A percentile compares a stretch with the other conserved stretches of the same genome.
These are phyloP conservation scores for Triplophysa siluroides DNA, from an alignment of 2,113 vertebrate species.

Conservation along the genomic window DNA sequence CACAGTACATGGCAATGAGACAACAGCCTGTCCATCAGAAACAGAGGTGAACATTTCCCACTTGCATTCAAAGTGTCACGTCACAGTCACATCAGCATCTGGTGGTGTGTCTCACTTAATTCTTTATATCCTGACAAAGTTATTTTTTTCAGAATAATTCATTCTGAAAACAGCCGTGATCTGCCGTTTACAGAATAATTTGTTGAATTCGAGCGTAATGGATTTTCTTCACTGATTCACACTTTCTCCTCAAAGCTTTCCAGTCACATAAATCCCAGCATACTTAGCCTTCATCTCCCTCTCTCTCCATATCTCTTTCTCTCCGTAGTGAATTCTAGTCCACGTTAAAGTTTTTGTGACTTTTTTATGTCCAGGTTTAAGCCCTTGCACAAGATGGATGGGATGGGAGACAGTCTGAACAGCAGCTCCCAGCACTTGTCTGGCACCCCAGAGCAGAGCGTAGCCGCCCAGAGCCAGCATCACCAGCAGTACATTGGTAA, in stretches of 20 bases:
- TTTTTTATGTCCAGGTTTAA: conserved; percentile 78
- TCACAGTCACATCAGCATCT: background rate
- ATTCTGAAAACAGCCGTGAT: no score
- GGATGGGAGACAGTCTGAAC: conserved; percentile 79
- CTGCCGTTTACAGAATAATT: no score
- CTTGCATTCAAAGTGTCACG: background rate
- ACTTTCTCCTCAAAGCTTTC: background rate
- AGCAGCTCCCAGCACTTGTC: conserved; percentile 78
- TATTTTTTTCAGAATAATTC: background rate
- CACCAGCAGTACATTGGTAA: conserved; percentile 98
- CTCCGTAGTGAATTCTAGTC: conserved; percentile 15
- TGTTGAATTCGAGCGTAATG: background rate
- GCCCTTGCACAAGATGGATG: conserved; percentile 90
- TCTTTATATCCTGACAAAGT: background rate
- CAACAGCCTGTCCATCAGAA: conserved; percentile 96
- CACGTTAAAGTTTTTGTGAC: conserved; percentile 7
- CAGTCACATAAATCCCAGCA: background rate
- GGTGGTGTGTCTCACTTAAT: background rate
- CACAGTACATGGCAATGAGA: conserved; percentile 97
- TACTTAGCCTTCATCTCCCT: background rate
- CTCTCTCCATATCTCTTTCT: background rate
- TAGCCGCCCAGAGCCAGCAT: conserved; percentile 91
- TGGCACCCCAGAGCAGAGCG: conserved; percentile 85
- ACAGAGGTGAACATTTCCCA: conserved; percentile 80
- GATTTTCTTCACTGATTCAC: background rate